A percentile compares a stretch with the other conserved stretches of the same genome.
Conservation (phyloP, 1,140 invertebrate species). For the Nasonia giraulti region DNA sequence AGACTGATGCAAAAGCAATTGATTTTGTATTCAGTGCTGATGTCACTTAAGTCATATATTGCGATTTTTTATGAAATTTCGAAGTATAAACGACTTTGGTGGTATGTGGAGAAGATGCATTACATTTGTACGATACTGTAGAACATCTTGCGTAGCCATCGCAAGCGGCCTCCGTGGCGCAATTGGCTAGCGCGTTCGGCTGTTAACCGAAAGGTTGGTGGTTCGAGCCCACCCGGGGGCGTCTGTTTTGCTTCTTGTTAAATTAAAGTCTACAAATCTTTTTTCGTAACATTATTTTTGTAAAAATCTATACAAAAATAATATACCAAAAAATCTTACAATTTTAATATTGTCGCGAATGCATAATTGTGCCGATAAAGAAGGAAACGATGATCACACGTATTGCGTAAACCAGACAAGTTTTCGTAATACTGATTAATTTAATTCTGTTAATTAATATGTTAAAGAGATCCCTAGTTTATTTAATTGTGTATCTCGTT, state of each 20-base stretch:
- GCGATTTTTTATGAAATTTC: no score
- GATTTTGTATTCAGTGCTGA: no score
- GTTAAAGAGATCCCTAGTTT: no score
- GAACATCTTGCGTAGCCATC: background rate
- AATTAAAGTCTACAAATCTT: no score
- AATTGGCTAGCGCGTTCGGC: constrained; percentile 91
- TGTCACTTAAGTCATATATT: no score
- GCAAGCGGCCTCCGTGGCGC: constrained; percentile 82
- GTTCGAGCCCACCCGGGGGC: constrained; percentile 87
- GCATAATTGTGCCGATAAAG: background rate
- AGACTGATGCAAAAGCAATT: no score
- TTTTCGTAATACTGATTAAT: no score
- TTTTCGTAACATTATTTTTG: no score
- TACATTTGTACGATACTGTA: background rate
- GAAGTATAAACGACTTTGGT: background rate
- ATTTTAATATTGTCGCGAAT: background rate
- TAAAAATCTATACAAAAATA: no score
- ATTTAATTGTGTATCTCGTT: no score
- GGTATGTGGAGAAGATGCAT: background rate
- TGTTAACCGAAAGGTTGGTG: constrained; percentile 94
- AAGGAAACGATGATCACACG: background rate
- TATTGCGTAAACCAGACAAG: background rate
- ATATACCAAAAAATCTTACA: no score
- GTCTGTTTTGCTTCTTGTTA: constrained; percentile 60
- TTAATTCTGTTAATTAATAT: no score